phyloP scores from a whole-genome alignment of 2,888 invertebrate genomes.

The Chaetogeoica ovagalla region DNA sequence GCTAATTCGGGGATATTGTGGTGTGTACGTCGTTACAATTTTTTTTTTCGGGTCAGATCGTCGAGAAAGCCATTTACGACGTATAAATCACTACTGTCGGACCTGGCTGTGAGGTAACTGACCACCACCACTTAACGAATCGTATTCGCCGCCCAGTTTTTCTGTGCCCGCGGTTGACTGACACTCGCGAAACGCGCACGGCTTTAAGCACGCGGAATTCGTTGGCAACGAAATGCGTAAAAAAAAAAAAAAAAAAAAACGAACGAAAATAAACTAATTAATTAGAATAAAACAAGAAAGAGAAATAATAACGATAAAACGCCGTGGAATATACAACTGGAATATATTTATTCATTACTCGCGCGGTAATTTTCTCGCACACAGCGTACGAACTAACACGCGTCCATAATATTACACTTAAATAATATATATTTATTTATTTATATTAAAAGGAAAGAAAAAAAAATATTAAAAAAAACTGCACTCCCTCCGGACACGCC shows the following conservation, averaged over 20 bases:
- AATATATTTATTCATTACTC: conserved; percentile 14
- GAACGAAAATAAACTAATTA: neutral
- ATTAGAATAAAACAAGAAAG: too few species aligned
- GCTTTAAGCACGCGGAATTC: conserved; percentile 38
- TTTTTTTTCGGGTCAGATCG: conserved; percentile 37
- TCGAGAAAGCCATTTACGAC: conserved; percentile 12
- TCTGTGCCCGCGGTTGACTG: conserved; percentile 23
- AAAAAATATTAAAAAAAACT: neutral
- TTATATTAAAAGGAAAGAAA: neutral
- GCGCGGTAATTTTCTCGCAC: neutral
- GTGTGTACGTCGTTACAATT: neutral
- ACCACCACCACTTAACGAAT: conserved; percentile 29
- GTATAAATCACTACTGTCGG: neutral
- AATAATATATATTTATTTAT: too few species aligned
- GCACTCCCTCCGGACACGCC: neutral
- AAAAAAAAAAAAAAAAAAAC: neutral
- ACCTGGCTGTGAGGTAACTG: conserved; percentile 33
- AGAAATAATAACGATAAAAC: too few species aligned
- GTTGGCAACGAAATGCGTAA: neutral
- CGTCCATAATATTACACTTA: neutral
- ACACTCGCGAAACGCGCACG: conserved; percentile 19
- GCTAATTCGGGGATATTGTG: conserved; percentile 13
- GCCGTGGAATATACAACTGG: neutral
- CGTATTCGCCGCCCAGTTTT: conserved; percentile 12
- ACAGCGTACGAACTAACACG: neutral